Base-by-base conservation (phyloP, 2,797 vertebrate genomes). In the Labeo calbasu region DNA sequence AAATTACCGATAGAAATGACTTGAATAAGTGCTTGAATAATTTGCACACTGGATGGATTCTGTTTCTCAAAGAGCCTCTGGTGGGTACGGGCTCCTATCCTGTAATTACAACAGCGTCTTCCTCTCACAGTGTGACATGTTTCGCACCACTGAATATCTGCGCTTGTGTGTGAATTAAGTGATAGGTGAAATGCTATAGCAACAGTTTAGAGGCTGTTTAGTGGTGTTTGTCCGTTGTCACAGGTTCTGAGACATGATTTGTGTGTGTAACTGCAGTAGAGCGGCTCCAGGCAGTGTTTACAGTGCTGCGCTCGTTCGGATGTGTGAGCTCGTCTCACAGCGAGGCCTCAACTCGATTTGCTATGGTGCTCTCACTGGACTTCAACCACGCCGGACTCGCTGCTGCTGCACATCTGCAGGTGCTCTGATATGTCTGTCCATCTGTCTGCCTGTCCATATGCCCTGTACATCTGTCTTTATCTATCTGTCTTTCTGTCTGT, bases 341-440 rank as follows among this genome's bases (percentile, higher is more conserved):
- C 40, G 88, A 91, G 51, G 93, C 94, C 0, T 97, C 97, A 0
- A 96, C 95, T 0, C 95, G 96, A 0, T 97, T 99, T 70, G 94
- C 97, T 88, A 96, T 95, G 94, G 92, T 97, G 32, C 93, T 97
- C 85, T 97, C 97, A 0, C 86, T 99, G 92, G 98, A 99, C 90
- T 99, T 98, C 84, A 97, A 92, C 13, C 96, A 97, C 59, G 93
- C 94, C 0, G 98, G 98, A 15, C 94, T 89, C 11, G 93, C 95
- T 0, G 94, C 95, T 0, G 96, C 96, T 0, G 97, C 96, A 78
- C 98, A 99, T 85, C 94, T 99, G 3, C 98, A 99, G 97, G 98
- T 95, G 92, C 43, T 48, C 5, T 0, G 17, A 11, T 25, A 25
- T 48, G 9, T 51, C 40, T 83, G 12, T 50, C 13, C n/a, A 23